Percentiles rank a stretch among this genome's conserved stretches.
Conservation (phyloP, 2,113 vertebrate genomes). For the Xiphophorus couchianus region DNA sequence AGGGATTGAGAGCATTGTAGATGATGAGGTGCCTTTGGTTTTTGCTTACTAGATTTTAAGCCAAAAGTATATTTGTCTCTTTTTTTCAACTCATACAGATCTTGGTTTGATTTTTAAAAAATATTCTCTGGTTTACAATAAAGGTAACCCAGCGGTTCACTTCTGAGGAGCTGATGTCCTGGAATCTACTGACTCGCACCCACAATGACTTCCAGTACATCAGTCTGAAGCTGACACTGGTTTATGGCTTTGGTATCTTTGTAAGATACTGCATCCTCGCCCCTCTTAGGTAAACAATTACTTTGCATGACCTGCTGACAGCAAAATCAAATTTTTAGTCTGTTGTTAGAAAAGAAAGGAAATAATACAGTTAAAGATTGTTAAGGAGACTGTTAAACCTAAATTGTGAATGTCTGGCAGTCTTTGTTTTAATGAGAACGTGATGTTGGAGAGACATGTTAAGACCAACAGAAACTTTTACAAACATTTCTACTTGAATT, state of each 20-base stretch:
- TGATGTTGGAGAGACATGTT: background rate
- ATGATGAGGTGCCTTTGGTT: conserved; percentile 82
- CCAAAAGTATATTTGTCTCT: background rate
- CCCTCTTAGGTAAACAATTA: conserved; percentile 91
- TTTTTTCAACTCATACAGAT: background rate
- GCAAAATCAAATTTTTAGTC: background rate
- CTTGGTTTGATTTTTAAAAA: background rate
- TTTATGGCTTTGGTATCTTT: conserved; percentile 90
- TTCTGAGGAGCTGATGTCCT: conserved; percentile 94
- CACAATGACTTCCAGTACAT: conserved; percentile 94
- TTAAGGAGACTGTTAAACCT: background rate
- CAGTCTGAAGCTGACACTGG: conserved; percentile 86
- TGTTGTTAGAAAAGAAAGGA: background rate
- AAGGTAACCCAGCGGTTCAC: conserved; percentile 93
- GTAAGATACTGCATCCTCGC: conserved; percentile 91
- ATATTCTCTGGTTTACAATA: background rate
- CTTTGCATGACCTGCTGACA: background rate
- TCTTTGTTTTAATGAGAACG: background rate
- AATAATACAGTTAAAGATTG: background rate
- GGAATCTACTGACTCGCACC: conserved; percentile 97
- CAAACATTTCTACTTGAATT: background rate
- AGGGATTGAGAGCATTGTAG: conserved; percentile 94
- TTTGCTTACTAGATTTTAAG: background rate
- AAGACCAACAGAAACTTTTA: background rate
- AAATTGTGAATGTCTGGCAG: too few relatives aligned